Conservation (phyloP, 2,888 invertebrate genomes). For the Lapara coniferarum region DNA sequence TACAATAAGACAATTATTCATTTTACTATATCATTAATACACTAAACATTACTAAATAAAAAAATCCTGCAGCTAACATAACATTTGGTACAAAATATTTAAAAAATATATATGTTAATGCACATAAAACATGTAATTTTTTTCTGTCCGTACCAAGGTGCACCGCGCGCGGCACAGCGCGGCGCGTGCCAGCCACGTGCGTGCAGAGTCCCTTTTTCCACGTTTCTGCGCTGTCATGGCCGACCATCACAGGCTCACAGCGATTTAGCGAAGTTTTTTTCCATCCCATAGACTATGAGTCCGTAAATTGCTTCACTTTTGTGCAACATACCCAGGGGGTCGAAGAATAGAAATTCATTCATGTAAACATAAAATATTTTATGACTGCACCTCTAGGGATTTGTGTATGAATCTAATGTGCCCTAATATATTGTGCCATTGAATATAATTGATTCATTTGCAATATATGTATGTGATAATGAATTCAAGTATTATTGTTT, state of each 20-base stretch:
- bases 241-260: conserved; percentile 56
- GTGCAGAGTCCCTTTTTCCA: conserved; percentile 46
- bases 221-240: conserved; percentile 75
- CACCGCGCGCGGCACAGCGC: conserved; percentile 48
- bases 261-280: conserved; percentile 51
- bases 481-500: background rate
- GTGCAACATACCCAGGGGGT: conserved; percentile 55
- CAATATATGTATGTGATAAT: background rate
- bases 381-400: conserved; percentile 44
- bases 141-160: conserved; percentile 72
- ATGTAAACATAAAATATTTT: conserved; percentile 69
- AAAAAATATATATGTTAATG: background rate
- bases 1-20: background rate
- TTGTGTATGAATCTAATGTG: conserved; percentile 1
- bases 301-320: conserved; percentile 75
- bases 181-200: conserved; percentile 68
- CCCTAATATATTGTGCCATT: background rate
- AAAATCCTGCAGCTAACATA: too few relatives aligned
- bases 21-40: background rate
- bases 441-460: background rate
- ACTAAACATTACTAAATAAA: background rate
- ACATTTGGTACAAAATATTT: background rate
- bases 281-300: conserved; percentile 64
- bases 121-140: conserved; percentile 30
- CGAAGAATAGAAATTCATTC: conserved; percentile 56